Evolutionary conservation across 2,113 vertebrate species (phyloP).

Genomic region (Opisthocomus hoazin): DNA sequence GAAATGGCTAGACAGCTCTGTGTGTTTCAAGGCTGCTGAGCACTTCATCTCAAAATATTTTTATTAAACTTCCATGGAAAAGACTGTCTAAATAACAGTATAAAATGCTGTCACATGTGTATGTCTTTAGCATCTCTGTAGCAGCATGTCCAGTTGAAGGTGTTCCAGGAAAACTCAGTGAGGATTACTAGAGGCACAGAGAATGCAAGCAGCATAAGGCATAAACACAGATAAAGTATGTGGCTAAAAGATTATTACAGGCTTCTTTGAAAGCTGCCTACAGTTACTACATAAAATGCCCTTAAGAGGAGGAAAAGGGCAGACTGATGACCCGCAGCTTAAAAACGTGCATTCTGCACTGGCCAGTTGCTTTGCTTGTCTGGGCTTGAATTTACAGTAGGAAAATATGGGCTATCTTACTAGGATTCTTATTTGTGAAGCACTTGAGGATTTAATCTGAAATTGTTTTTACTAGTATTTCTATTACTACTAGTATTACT

Average conservation of each 20-base stretch:
- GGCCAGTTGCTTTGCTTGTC: background rate
- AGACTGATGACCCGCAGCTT: background rate
- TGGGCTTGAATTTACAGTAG: background rate
- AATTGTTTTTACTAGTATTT: background rate
- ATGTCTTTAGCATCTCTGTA: background rate
- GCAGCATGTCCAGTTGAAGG: background rate
- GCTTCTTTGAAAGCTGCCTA: background rate
- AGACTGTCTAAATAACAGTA: too few species aligned
- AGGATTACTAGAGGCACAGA: background rate
- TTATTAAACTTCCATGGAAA: background rate
- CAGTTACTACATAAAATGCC: background rate
- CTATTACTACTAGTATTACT: background rate
- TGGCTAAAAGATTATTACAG: background rate
- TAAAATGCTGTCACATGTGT: background rate
- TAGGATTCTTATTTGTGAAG: background rate
- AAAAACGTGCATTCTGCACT: background rate
- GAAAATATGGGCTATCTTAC: background rate
- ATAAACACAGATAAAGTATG: background rate
- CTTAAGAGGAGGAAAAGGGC: background rate
- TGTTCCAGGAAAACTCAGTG: background rate
- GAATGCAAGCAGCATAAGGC: background rate
- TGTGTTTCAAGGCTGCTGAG: background rate
- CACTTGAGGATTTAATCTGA: background rate
- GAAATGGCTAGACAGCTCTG: background rate
- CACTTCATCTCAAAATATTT: background rate